These are phyloP conservation scores for Drosophila willistoni DNA, from an alignment of 1,140 invertebrate species.

Conservation along the genomic window DNA sequence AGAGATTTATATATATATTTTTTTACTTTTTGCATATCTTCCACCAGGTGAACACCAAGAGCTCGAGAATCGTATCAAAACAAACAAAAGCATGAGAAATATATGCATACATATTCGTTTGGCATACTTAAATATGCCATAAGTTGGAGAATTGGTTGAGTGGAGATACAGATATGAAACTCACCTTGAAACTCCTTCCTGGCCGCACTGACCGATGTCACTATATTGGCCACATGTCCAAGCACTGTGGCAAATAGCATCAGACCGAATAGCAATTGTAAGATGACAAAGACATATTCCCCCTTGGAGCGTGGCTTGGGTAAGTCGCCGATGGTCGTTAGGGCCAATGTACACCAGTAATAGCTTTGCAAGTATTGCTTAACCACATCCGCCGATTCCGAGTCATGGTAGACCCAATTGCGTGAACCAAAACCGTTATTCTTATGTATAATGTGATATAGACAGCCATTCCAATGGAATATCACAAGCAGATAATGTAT, in stretches of 20 bases:
- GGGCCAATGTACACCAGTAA: constrained; percentile 98
- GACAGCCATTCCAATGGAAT: constrained; percentile 99
- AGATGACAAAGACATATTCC: constrained; percentile 95
- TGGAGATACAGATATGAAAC: neutral
- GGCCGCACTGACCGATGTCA: constrained; percentile 96
- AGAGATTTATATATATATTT: neutral
- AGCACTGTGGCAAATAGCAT: constrained; percentile 96
- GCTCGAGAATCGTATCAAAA: no score
- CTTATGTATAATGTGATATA: constrained; percentile 97
- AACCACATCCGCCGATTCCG: constrained; percentile 92
- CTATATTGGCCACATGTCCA: constrained; percentile 97
- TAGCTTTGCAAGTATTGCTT: constrained; percentile 98
- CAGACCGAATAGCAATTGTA: constrained; percentile 94
- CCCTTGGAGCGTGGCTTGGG: constrained; percentile 93
- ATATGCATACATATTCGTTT: no score
- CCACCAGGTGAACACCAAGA: neutral
- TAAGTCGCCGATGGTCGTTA: constrained; percentile 94
- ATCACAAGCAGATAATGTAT: constrained; percentile 98
- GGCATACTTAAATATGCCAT: no score
- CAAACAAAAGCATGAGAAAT: no score
- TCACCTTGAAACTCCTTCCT: constrained; percentile 98
- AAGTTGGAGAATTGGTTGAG: no score
- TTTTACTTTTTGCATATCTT: constrained; percentile 6
- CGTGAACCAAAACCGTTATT: constrained; percentile 96
- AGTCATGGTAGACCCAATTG: constrained; percentile 94